Evolutionary conservation across 2,113 vertebrate species (phyloP).

Genomic region (Tringa solitaria): DNA sequence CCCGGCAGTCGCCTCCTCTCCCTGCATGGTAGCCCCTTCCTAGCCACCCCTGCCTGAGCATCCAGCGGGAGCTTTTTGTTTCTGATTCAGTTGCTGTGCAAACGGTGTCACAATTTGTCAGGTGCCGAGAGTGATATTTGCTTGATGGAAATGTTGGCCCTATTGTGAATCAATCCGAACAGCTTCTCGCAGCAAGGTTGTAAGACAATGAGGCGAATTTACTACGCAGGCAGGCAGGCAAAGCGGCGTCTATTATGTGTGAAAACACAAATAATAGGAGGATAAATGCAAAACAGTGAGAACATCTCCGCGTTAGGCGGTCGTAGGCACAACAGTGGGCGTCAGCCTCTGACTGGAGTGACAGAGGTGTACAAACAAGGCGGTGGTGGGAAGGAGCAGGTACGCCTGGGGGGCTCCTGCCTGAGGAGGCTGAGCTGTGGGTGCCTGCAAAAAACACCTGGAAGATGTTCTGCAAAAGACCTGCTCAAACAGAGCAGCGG

Average conservation of each 20-base stretch:
- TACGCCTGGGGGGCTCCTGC: background rate
- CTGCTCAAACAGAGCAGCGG: background rate
- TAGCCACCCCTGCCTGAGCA: background rate
- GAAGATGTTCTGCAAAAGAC: background rate
- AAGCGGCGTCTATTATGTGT: constrained; percentile 59
- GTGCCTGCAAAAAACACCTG: background rate
- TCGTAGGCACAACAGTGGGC: constrained; percentile 12
- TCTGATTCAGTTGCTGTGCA: background rate
- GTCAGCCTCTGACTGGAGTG: constrained; percentile 21
- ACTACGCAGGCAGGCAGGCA: constrained; percentile 54
- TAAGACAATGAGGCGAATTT: constrained; percentile 72
- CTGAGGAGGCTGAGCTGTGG: background rate
- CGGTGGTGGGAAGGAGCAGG: constrained; percentile 1
- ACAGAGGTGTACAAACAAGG: background rate
- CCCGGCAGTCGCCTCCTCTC: background rate
- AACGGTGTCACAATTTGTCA: constrained; percentile 46
- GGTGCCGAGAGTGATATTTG: constrained; percentile 9
- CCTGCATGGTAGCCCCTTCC: background rate
- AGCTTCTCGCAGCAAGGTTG: constrained; percentile 58
- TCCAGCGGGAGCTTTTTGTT: background rate
- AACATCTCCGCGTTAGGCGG: constrained; percentile 6
- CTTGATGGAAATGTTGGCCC: constrained; percentile 63
- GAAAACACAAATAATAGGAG: constrained; percentile 70
- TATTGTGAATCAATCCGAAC: constrained; percentile 57
- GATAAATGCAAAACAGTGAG: constrained; percentile 47